Base-by-base conservation (phyloP, 2,797 vertebrate genomes). In the Mormyrops boulengeri region DNA sequence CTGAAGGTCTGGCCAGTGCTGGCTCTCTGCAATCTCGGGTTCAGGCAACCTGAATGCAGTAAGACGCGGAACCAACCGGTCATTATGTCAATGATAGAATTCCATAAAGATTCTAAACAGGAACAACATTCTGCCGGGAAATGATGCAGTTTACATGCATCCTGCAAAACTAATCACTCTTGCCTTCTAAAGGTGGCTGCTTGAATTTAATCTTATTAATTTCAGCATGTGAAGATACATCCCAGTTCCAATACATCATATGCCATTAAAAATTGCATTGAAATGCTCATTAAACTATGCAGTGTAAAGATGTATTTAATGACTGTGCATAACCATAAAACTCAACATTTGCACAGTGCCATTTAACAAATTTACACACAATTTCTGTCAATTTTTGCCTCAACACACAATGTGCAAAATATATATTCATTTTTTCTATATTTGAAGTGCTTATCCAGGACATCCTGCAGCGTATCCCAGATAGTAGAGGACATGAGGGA, bases 201-300 rank as follows among this genome's bases (percentile, higher is more conserved):
- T 38, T 57, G 50, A n/a, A 60, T 57, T 60, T 57, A 87, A 87
- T 38, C 14, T 14, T 53, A 53, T 87, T 87, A 57, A 87, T 87
- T 87, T 53, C 17, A 57, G 14, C 50, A 34, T 60, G 19, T 87
- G 14, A 55, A 41, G 50, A 60, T 22, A 85, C 26, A 30, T 52
- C 44, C 49, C 82, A 52, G n/a, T 52, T 85, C 3, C 82, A 38
- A 38, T 60, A 41, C 50, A 9, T 41, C 53, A 57, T 34, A 60
- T 57, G 41, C 52, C 52, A 87, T 87, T 87, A 41, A 85, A 85
- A 49, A 26, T 7, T 85, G 49, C 82, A 52, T 85, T 52, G 82
- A 52, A 52, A 52, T 85, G 82, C n/a, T 85, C 47, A 49, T 49
- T 85, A 85, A 47, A 82, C 38, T n/a, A 82, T n/a, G 77, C 77